Conservation (phyloP, 2,113 vertebrate genomes). For the Panthera uncia region DNA sequence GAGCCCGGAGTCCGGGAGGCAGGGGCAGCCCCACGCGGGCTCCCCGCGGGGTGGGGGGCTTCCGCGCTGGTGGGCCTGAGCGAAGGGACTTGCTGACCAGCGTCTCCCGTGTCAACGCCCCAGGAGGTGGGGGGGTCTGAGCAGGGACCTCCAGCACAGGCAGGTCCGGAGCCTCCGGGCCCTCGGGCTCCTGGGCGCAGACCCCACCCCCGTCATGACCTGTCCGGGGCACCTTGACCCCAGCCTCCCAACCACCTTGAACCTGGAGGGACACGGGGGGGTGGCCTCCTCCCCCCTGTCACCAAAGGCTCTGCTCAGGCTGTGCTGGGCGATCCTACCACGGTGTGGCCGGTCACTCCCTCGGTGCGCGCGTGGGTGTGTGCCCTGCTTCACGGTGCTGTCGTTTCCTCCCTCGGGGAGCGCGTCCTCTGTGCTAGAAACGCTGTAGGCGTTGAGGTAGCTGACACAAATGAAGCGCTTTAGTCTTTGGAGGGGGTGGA, state of each 20-base stretch:
- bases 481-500: rapidly evolving
- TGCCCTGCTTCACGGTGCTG: no score
- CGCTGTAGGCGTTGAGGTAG: rapidly evolving
- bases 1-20: not conserved
- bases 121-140: not conserved
- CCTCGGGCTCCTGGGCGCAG: not conserved
- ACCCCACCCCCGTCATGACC: not conserved
- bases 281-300: not conserved
- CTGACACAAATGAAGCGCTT: rapidly evolving
- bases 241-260: not conserved
- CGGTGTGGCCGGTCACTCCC: rapidly evolving
- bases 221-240: not conserved
- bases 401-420: rapidly evolving
- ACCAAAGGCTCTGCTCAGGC: not conserved
- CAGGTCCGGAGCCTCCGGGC: not conserved
- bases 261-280: rapidly evolving
- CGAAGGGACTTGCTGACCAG: not conserved
- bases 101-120: not conserved
- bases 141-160: not conserved
- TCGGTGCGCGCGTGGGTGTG: no score
- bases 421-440: rapidly evolving
- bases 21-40: not conserved
- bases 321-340: not conserved
- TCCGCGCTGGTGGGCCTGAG: not conserved
- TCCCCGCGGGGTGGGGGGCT: not conserved